A percentile compares a stretch with the other conserved stretches of the same genome.
Conservation (phyloP, 2,797 vertebrate species). For the Amblyopsis hoosieri region DNA sequence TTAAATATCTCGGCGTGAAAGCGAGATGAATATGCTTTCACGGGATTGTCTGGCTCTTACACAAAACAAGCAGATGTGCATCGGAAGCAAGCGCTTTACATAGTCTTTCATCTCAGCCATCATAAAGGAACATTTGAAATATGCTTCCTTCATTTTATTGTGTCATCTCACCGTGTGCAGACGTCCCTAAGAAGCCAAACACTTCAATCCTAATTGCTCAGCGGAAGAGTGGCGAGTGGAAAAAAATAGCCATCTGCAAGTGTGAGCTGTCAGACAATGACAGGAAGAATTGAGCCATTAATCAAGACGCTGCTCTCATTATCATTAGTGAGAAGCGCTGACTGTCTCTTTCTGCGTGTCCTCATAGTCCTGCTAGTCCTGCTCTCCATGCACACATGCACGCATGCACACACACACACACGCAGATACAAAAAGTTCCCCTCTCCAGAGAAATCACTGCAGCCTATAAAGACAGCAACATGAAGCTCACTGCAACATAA, state of each 20-base stretch:
- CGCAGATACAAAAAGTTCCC: constrained; percentile 34
- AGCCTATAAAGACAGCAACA: constrained; percentile 27
- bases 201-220: constrained; percentile 63
- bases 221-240: constrained; percentile 45
- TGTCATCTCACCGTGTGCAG: constrained; percentile 23
- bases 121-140: constrained; percentile 47
- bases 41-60: constrained; percentile 40
- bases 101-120: constrained; percentile 36
- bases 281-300: constrained; percentile 59
- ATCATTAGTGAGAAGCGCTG: constrained; percentile 73
- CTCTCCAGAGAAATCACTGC: constrained; percentile 58
- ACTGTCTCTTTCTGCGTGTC: constrained; percentile 54
- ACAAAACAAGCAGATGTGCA: constrained; percentile 60
- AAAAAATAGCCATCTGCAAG: constrained; percentile 60
- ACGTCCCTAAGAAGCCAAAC: constrained; percentile 46
- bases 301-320: constrained; percentile 68
- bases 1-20: constrained; percentile 44
- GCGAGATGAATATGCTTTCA: constrained; percentile 51
- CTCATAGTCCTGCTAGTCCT: constrained; percentile 39
- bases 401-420: constrained; percentile 35
- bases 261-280: constrained; percentile 62
- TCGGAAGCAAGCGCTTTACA: constrained; percentile 38
- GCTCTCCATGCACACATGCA: constrained; percentile 34
- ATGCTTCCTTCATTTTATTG: constrained; percentile 32
- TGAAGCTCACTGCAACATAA: constrained; percentile 34